phyloP scores from a whole-genome alignment of 2,888 invertebrate species.

The Nephrotoma appendiculata region DNA sequence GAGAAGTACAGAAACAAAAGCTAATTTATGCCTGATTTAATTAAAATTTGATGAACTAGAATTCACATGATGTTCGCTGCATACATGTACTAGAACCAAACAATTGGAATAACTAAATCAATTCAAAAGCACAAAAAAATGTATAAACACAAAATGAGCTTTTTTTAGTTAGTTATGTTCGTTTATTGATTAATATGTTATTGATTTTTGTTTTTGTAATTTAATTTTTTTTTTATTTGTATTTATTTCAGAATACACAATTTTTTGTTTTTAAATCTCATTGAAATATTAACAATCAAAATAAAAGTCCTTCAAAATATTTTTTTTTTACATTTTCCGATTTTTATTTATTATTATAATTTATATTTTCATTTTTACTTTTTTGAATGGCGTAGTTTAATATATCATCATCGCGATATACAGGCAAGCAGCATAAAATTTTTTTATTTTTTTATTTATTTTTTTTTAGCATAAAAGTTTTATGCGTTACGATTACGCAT shows the following conservation, averaged over 20 bases:
- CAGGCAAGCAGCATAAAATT: too few species aligned
- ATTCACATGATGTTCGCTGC: neutral
- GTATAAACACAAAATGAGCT: neutral
- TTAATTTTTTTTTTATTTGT: neutral
- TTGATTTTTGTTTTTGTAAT: neutral
- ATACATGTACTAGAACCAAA: neutral
- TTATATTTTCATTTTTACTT: neutral
- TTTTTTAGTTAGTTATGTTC: neutral
- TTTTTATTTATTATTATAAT: neutral
- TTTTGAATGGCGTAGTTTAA: neutral
- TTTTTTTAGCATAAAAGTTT: neutral
- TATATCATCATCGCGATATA: neutral
- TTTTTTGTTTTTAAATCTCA: neutral
- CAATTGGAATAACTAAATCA: neutral
- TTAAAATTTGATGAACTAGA: neutral
- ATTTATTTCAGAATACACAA: neutral
- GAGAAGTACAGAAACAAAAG: neutral
- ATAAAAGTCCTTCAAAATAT: neutral
- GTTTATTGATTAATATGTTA: neutral
- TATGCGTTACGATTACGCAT: neutral
- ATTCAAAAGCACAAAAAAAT: neutral
- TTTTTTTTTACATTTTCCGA: neutral
- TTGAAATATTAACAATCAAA: neutral
- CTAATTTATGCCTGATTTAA: neutral
- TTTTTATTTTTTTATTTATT: too few species aligned